Base-by-base conservation (phyloP, 2,797 vertebrate genomes). In the Onychomys leucogaster region DNA sequence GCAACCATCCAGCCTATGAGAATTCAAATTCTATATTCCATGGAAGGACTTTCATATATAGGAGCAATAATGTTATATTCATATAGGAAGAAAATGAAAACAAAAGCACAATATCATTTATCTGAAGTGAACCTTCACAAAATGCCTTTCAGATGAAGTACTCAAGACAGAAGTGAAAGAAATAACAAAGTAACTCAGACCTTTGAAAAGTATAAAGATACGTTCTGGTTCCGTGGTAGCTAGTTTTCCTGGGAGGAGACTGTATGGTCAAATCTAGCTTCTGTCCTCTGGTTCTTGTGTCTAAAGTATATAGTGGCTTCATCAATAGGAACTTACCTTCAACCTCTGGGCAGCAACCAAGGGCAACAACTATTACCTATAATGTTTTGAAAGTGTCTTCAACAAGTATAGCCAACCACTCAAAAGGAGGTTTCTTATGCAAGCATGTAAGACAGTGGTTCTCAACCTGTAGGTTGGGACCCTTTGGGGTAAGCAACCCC, bases 1-100 rank as follows among this genome's bases (percentile, higher is more conserved):
- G 5, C 13, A 63, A 52, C 4, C 19, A 63, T 32, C 0, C 17
- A 41, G 29, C 11, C 11, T 4, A 16, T 23, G 34, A 14, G 0
- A 85, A 76, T 76, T 76, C 43, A 84, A 52, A 49, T 13, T 85
- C 11, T 32, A 27, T 63, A 85, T 65, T 61, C 17, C 19, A 25
- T 65, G 57, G 52, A 55, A 6, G 19, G 9, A 0, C 27, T 63
- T 75, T 69, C 8, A 49, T 49, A 34, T 25, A 27, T 65, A 76
- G 34, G 8, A 55, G 43, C 4, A 32, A 85, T 55, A 65, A 41
- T 29, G 11, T 13, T 77, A 77, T 16, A 37, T 32, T 65, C 13
- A 41, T 61, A 23, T 34, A 41, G 11, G 49, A 67, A 92, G 34
- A 49, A 73, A 73, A 75, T 2, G 2, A n/a, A 32, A 92, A 75